Evolutionary conservation across 2,797 vertebrate species (phyloP).

Genomic region (Crax fasciolata): DNA sequence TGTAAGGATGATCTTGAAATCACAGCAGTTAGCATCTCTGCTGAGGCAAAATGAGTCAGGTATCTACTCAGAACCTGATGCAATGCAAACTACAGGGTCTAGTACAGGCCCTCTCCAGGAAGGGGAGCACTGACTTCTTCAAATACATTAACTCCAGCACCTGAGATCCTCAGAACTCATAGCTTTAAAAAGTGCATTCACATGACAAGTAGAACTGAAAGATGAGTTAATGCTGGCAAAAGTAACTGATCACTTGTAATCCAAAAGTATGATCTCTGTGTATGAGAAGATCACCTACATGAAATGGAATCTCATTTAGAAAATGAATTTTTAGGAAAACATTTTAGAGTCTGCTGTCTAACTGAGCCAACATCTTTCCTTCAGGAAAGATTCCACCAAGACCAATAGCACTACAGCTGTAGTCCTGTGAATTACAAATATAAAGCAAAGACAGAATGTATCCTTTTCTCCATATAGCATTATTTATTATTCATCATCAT

Average conservation of each 20-base stretch:
- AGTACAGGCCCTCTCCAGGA: background rate
- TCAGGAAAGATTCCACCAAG: background rate
- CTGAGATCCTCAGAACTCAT: background rate
- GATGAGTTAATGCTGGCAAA: background rate
- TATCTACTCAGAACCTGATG: background rate
- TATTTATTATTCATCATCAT: constrained; percentile 31
- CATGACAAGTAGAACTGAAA: background rate
- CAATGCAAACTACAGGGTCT: background rate
- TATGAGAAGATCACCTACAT: background rate
- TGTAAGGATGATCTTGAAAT: background rate
- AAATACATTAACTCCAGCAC: background rate
- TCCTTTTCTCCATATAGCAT: background rate
- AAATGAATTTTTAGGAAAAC: background rate
- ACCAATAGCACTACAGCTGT: background rate
- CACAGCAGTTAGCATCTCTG: background rate
- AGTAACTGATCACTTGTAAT: background rate
- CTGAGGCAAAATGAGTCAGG: background rate
- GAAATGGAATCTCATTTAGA: background rate
- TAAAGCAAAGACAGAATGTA: background rate
- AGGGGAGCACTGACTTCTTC: background rate
- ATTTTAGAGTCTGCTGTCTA: background rate
- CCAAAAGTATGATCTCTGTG: background rate
- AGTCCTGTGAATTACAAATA: background rate
- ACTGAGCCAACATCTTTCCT: background rate
- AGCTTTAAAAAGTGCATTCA: background rate